phyloP scores from a whole-genome alignment of 2,888 invertebrate species.

The Acleris emargana region DNA sequence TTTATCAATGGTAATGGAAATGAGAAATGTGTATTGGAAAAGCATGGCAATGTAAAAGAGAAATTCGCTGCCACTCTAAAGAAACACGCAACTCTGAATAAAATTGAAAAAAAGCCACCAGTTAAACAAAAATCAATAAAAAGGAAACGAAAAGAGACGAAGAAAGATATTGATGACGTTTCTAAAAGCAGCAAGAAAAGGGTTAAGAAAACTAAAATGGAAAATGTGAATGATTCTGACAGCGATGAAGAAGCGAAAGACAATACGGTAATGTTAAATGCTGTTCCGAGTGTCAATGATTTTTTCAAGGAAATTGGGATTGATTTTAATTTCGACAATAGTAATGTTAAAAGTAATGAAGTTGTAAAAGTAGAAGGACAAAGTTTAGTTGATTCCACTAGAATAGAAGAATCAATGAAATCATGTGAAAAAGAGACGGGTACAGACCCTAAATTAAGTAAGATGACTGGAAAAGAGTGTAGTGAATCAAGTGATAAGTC shows the following conservation, averaged over 20 bases:
- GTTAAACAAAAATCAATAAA: slow-evolving; percentile 49
- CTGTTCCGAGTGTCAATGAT: slow-evolving; percentile 77
- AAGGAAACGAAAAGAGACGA: slow-evolving; percentile 40
- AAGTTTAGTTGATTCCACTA: slow-evolving; percentile 21
- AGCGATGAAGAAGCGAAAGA: slow-evolving; percentile 45
- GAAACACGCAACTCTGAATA: slow-evolving; percentile 69
- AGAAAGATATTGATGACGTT: slow-evolving; percentile 35
- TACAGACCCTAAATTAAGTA: slow-evolving; percentile 3
- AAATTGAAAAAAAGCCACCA: slow-evolving; percentile 54
- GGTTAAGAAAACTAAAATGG: slow-evolving; percentile 24
- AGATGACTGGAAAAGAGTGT: slow-evolving; percentile 32
- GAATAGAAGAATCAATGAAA: slow-evolving; percentile 22
- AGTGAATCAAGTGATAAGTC: slow-evolving; percentile 27
- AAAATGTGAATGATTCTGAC: slow-evolving; percentile 46
- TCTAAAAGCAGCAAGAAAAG: slow-evolving; percentile 38
- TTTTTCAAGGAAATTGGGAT: slow-evolving; percentile 65
- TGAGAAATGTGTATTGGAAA: slow-evolving; percentile 29
- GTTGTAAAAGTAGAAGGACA: slow-evolving; percentile 22
- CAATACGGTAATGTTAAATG: slow-evolving; percentile 55
- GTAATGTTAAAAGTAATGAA: slow-evolving; percentile 29
- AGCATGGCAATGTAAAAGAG: slow-evolving; percentile 49
- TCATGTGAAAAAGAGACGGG: neutral
- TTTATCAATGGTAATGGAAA: slow-evolving; percentile 39
- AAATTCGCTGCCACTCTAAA: slow-evolving; percentile 69
- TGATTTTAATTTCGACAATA: slow-evolving; percentile 51